These are phyloP conservation scores for Thelaira solivaga DNA, from an alignment of 2,888 invertebrate species.

Conservation along the genomic window DNA sequence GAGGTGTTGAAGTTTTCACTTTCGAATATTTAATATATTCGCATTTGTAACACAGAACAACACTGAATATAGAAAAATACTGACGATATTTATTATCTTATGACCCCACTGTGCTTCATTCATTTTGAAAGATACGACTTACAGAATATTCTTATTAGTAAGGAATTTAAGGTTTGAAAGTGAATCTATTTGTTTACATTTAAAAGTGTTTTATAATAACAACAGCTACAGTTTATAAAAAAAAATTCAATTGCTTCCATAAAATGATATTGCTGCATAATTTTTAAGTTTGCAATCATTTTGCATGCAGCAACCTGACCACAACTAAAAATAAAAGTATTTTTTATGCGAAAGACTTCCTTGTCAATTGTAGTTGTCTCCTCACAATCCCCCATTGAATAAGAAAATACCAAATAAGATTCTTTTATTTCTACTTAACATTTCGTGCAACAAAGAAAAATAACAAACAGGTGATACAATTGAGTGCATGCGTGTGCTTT, in stretches of 20 bases:
- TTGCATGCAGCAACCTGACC: conserved; percentile 45
- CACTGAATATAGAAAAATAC: too few relatives aligned
- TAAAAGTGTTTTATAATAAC: neutral
- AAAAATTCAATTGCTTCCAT: neutral
- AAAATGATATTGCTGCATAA: conserved; percentile 29
- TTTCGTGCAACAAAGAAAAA: neutral
- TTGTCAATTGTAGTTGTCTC: conserved; percentile 4
- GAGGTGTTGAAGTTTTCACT: too few relatives aligned
- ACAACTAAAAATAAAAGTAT: neutral
- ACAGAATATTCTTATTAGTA: neutral
- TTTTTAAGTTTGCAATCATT: conserved; percentile 26
- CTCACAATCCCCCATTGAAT: too few relatives aligned
- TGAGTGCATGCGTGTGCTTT: conserved; percentile 45
- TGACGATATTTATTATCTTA: too few relatives aligned
- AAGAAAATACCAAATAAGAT: neutral
- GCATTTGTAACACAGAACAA: too few relatives aligned
- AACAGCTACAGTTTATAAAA: neutral
- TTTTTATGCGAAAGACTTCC: too few relatives aligned
- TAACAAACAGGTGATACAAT: conserved; percentile 47
- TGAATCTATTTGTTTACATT: conserved; percentile 42
- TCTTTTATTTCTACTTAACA: conserved; percentile 17
- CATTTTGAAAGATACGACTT: too few relatives aligned
- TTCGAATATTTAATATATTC: too few relatives aligned
- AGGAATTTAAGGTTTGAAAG: conserved; percentile 46
- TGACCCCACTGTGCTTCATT: neutral